phyloP scores from a whole-genome alignment of 2,888 invertebrate genomes.

The Rosalia funebris region DNA sequence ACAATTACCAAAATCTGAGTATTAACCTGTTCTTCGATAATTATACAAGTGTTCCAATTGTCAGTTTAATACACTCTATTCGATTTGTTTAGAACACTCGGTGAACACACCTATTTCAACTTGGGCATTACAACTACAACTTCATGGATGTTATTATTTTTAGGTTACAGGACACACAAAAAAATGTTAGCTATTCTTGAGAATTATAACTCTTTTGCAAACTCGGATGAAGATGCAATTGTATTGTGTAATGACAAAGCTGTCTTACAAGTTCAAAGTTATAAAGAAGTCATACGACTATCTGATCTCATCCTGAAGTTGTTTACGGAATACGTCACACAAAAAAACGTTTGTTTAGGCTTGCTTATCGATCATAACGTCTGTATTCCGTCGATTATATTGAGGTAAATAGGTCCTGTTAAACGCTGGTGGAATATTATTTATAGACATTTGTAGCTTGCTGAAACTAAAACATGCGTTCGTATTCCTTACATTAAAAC shows the following conservation, averaged over 20 bases:
- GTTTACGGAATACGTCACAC: constrained; percentile 14
- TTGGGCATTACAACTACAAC: too few species aligned
- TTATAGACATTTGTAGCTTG: constrained; percentile 61
- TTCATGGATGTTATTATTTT: too few species aligned
- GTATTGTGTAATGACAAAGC: constrained; percentile 17
- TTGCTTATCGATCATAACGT: constrained; percentile 65
- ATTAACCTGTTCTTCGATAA: too few species aligned
- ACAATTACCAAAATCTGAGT: too few species aligned
- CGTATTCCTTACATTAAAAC: constrained; percentile 65
- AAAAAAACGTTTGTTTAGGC: constrained; percentile 34
- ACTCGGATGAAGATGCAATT: constrained; percentile 24
- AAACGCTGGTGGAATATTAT: constrained; percentile 13
- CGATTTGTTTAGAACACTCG: too few species aligned
- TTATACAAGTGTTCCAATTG: too few species aligned
- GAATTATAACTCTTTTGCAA: too few species aligned
- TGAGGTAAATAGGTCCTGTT: constrained; percentile 65
- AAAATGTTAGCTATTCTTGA: too few species aligned
- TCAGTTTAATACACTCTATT: too few species aligned
- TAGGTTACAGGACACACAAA: too few species aligned
- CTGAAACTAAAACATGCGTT: constrained; percentile 67
- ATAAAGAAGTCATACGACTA: constrained; percentile 24
- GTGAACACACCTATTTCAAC: too few species aligned
- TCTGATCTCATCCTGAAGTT: constrained; percentile 18
- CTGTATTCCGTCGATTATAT: constrained; percentile 67
- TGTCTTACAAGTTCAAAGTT: constrained; percentile 23